Evolutionary conservation across 2,113 vertebrate genomes (phyloP), one percentile per base, ranked within the genome.

Genomic region (Istiophorus platypterus): DNA sequence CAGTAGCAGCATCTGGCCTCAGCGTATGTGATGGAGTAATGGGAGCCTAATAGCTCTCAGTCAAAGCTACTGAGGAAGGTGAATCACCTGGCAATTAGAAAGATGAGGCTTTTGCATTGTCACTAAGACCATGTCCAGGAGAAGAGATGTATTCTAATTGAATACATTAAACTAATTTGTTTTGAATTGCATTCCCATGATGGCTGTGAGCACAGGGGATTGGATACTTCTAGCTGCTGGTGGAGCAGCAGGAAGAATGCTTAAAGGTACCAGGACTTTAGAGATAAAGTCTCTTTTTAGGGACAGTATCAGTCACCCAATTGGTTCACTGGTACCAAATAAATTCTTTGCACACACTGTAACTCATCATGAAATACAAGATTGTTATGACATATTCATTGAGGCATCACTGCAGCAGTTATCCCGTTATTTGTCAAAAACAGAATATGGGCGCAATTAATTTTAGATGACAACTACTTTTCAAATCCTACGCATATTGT

Each of bases 41-140:
- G 49, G 82, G 68, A 87, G 67, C 82, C 75, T 89, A 85, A 92
- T 86, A 45, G 85, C 87, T 84, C 68, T 84, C 76, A 77, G 24
- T 84, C 62, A 13, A 82, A 49, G 76, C 82, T 76, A 57, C 78
- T 71, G 72, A 79, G 69, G 74, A 73, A 74, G 68, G 77, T 81
- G 89, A 88, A 72, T 87, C 78, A 77, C 84, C 72, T 82, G 75
- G 62, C 56, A 72, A 77, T 91, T 68, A 85, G 70, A 83, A 34
- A 74, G 52, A 82, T 47, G 14, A 37, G 12, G 0, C 39, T 72
- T 76, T 82, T 62, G 64, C 54, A 62, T 74, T 10, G 41, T 51
- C 4, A 29, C 24, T 10, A 37, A 59, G 12, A 70, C 34, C 64
- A 58, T 58, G 68, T 70, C 67, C 62, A 64, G 62, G 14, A 31